These are phyloP conservation scores for Aldabrachelys gigantea DNA, from an alignment of 2,113 vertebrate species.

Conservation along the genomic window DNA sequence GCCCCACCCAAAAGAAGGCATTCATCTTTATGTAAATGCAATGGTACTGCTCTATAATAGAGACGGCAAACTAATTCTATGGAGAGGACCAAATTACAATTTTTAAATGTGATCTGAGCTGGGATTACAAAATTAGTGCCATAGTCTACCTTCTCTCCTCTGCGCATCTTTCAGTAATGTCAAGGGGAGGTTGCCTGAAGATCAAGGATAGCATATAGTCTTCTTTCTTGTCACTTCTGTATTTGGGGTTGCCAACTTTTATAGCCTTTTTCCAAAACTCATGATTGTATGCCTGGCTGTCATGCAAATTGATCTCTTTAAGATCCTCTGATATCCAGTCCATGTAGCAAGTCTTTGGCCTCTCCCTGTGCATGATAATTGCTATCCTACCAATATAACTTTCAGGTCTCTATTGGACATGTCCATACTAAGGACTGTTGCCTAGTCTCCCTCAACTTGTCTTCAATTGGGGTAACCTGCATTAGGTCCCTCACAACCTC, in stretches of 20 bases:
- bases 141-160: slow-evolving; percentile 34
- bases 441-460: neutral
- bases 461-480: neutral
- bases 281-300: no score
- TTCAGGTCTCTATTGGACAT: neutral
- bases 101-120: slow-evolving; percentile 57
- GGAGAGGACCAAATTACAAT: slow-evolving; percentile 57
- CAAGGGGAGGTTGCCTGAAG: neutral
- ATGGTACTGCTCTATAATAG: neutral
- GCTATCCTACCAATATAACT: neutral
- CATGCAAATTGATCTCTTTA: no score
- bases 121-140: slow-evolving; percentile 33
- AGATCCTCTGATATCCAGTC: no score
- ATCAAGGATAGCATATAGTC: neutral
- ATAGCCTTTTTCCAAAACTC: no score
- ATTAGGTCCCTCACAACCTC: neutral
- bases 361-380: neutral
- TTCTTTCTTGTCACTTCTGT: no score
- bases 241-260: no score
- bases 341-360: no score
- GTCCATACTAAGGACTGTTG: neutral
- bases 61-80: slow-evolving; percentile 56
- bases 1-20: slow-evolving; percentile 22
- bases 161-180: neutral
- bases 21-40: slow-evolving; percentile 60